Conservation (phyloP, 1,140 invertebrate genomes). For the Coptotermes formosanus region DNA sequence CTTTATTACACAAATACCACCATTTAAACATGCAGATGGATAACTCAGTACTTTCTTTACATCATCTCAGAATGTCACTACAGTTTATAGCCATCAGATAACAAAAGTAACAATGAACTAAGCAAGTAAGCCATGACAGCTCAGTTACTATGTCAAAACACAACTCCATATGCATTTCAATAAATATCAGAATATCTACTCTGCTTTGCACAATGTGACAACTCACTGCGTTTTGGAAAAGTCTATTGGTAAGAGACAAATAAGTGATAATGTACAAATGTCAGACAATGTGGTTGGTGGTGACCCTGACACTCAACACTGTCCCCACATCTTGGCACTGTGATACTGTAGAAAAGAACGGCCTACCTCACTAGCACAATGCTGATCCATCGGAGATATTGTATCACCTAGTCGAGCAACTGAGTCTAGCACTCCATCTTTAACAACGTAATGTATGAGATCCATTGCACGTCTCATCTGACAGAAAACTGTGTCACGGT, state of each 20-base stretch:
- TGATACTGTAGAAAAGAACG: background rate
- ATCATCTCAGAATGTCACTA: too few species aligned
- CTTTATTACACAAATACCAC: too few species aligned
- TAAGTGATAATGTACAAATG: background rate
- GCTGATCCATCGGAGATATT: slow-evolving; percentile 38
- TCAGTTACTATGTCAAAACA: too few species aligned
- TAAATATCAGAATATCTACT: too few species aligned
- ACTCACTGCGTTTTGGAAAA: background rate
- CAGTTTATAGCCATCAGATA: too few species aligned
- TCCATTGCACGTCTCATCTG: slow-evolving; percentile 97
- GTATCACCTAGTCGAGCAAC: slow-evolving; percentile 45
- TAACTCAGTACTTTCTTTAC: too few species aligned
- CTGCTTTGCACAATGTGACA: background rate
- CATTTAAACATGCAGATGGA: too few species aligned
- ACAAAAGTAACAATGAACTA: too few species aligned
- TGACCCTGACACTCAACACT: background rate
- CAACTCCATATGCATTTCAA: too few species aligned
- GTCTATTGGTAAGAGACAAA: background rate
- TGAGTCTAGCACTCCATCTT: slow-evolving; percentile 80
- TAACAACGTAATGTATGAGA: slow-evolving; percentile 95
- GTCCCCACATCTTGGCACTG: slow-evolving; percentile 38
- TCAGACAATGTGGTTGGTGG: background rate
- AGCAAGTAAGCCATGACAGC: too few species aligned
- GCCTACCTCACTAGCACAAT: slow-evolving; percentile 41
- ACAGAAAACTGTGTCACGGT: slow-evolving; percentile 95